phyloP scores from a whole-genome alignment of 2,888 invertebrate genomes.

The Halictus quadricinctus region DNA sequence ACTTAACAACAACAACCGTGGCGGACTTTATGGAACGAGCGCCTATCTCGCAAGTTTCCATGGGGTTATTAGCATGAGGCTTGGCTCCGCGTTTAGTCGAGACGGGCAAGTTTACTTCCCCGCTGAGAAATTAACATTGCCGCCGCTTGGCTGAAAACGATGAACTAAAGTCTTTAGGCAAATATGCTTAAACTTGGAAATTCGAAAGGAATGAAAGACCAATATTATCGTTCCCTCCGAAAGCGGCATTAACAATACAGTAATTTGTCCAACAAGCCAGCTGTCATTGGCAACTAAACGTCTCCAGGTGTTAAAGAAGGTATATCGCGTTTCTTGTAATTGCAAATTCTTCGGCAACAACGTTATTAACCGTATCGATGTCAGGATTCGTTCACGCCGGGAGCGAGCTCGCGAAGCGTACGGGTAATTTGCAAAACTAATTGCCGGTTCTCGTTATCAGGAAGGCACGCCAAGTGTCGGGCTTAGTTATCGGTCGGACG shows the following conservation, averaged over 20 bases:
- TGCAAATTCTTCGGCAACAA: not conserved
- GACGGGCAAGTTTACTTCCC: conserved; percentile 28
- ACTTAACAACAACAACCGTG: conserved; percentile 37
- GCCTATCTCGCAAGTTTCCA: conserved; percentile 38
- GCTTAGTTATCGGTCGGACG: conserved; percentile 43
- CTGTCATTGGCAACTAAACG: not conserved
- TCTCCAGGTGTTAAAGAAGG: not conserved
- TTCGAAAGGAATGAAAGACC: not conserved
- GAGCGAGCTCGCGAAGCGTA: conserved; percentile 2
- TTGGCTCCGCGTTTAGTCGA: conserved; percentile 23
- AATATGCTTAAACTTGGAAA: not conserved
- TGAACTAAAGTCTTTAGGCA: not conserved
- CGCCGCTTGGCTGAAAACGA: not conserved
- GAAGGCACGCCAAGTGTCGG: conserved; percentile 26
- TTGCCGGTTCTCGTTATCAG: conserved; percentile 44
- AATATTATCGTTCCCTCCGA: not conserved
- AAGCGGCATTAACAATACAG: not conserved
- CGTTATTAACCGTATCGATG: no score
- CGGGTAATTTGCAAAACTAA: conserved; percentile 50
- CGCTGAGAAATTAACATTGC: not conserved
- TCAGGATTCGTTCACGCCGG: not conserved
- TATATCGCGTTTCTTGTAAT: not conserved
- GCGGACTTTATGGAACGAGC: conserved; percentile 32
- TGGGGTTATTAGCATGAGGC: conserved; percentile 16
- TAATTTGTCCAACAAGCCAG: not conserved